Base-by-base conservation (phyloP, 2,113 vertebrate genomes). In the Mastomys natalensis region DNA sequence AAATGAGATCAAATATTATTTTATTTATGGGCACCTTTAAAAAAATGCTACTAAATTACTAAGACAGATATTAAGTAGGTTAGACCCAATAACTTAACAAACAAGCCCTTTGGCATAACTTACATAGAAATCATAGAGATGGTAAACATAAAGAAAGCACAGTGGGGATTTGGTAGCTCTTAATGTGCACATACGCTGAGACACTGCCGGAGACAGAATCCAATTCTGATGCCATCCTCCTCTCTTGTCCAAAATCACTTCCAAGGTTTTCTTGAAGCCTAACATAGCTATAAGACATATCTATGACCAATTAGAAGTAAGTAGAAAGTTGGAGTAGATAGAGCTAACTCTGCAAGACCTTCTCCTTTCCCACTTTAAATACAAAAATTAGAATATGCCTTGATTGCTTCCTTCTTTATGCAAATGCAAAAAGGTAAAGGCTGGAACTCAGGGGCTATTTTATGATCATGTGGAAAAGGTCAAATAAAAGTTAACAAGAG, bases 281-380 rank as follows among this genome's bases (percentile, higher is more conserved):
- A 76, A 55, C 8, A 29, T 60, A 94, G 73, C 16, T 40, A 82
- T 1, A 13, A 34, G 73, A 87, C 26, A 72, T 9, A 82, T 19
- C 70, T 88, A 88, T 5, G 43, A 48, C 40, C 45, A 89, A 80
- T 74, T 34, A 89, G 34, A 96, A 66, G 10, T 19, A 85, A 91
- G n/a, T 10, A 12, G 64, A 89, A 87, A 51, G 37, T 45, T 37
- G 31, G 51, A 29, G 58, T 58, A 43, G 74, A 77, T 1, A 48
- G 4, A 29, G 26, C 29, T 11, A 16, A 93, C 21, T 77, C 43
- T 88, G 62, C 37, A 37, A 87, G 53, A 84, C 3, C 3, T 45
- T 94, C 51, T 68, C 51, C 48, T 93, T 91, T 86, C 17, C 26
- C 91, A 8, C 90, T 85, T 4, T 53, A 90, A 94, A 92, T 37